A percentile compares a stretch with the other conserved stretches of the same genome.
These are phyloP conservation scores for Heliconius hermathena DNA, from an alignment of 1,140 invertebrate species.

Conservation along the genomic window DNA sequence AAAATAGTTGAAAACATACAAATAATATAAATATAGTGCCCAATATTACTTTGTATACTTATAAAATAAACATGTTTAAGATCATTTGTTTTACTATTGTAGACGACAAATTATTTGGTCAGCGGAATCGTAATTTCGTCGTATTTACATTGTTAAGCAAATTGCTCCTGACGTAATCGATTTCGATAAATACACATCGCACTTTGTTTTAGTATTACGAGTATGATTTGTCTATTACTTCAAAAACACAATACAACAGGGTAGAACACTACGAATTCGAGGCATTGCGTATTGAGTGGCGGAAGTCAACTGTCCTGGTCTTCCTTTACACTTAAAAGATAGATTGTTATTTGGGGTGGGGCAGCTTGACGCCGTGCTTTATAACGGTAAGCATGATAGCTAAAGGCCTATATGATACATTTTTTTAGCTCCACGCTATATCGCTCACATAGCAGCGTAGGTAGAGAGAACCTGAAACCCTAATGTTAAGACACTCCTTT, in stretches of 20 bases:
- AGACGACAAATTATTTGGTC: slow-evolving; percentile 21
- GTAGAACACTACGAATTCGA: too few species aligned
- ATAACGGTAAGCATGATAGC: too few species aligned
- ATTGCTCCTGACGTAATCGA: not conserved
- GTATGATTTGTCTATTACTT: not conserved
- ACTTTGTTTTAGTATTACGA: not conserved
- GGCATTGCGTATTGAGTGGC: too few species aligned
- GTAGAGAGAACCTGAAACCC: too few species aligned
- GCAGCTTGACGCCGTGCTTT: too few species aligned
- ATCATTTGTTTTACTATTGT: slow-evolving; percentile 17
- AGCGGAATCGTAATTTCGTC: slow-evolving; percentile 19
- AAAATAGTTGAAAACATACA: not conserved
- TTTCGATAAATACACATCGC: slow-evolving; percentile 15
- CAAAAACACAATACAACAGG: not conserved
- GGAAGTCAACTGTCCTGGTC: too few species aligned
- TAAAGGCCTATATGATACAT: too few species aligned
- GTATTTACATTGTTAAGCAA: slow-evolving; percentile 23
- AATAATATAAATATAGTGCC: not conserved
- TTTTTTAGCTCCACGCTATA: too few species aligned
- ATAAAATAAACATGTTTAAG: slow-evolving; percentile 26
- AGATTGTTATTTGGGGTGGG: too few species aligned
- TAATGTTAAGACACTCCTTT: too few species aligned
- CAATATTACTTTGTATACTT: slow-evolving; percentile 14
- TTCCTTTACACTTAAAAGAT: too few species aligned
- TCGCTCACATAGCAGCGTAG: too few species aligned